phyloP scores from a whole-genome alignment of 2,888 invertebrate species.

The Polydrusus tereticollis region DNA sequence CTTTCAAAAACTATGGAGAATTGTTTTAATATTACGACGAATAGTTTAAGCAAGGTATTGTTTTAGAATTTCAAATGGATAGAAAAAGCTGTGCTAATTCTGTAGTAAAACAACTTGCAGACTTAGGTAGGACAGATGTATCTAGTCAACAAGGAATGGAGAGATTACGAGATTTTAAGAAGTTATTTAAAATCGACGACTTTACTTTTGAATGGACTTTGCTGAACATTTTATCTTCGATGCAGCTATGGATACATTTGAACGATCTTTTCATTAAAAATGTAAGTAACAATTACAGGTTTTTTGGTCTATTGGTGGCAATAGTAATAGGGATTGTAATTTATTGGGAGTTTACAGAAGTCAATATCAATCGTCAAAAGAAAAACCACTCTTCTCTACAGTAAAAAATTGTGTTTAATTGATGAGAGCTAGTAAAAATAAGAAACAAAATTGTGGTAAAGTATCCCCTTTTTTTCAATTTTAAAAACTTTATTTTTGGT shows the following conservation, averaged over 20 bases:
- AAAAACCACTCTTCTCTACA: no score
- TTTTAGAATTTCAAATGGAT: conserved; percentile 61
- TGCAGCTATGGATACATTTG: conserved; percentile 60
- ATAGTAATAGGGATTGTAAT: no score
- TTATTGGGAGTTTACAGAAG: no score
- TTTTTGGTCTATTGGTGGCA: no score
- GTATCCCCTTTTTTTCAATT: no score
- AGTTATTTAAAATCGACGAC: conserved; percentile 60
- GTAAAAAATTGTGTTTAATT: no score
- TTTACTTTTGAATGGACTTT: conserved; percentile 63
- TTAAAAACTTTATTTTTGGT: no score
- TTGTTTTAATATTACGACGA: neutral
- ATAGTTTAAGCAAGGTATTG: neutral
- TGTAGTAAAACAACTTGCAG: conserved; percentile 59
- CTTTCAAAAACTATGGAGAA: no score
- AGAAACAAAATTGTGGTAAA: no score
- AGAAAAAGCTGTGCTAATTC: conserved; percentile 55
- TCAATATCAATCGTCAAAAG: no score
- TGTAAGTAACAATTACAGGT: conserved; percentile 55
- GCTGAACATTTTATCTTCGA: conserved; percentile 60
- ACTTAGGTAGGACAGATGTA: conserved; percentile 57
- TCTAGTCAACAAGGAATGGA: conserved; percentile 55
- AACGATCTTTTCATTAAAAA: conserved; percentile 59
- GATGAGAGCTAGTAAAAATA: no score
- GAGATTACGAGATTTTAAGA: conserved; percentile 58